Base-by-base conservation (phyloP, 1,140 invertebrate species). In the Gryllus bimaculatus region DNA sequence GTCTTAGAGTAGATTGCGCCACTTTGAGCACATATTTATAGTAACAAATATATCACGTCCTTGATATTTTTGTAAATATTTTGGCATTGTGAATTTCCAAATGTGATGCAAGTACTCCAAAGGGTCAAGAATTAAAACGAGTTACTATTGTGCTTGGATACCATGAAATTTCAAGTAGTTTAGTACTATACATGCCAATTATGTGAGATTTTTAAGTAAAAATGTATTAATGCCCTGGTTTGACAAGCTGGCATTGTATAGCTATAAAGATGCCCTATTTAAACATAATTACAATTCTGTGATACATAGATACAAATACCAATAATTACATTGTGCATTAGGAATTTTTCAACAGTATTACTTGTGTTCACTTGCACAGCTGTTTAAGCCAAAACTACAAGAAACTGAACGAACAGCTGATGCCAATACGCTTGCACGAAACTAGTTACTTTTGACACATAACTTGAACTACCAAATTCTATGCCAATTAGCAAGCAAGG, bases 401-500 rank as follows among this genome's bases (percentile, higher is more conserved):
- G 54, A 66, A 10, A 13, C 54, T 13, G 18, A 66, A 18, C 2
- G 18, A 66, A 66, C 54, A 66, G 54, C 54, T 66, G 54, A 13
- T 0, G 54, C 18, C 18, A 13, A 66, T 66, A 66, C 54, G 54
- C 54, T 66, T 66, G 54, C 54, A 66, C 54, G 10, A 13, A 66
- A 66, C 18, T 66, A 3, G 18, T 66, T 66, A 10, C 10, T 66
- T 66, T 66, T 66, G 54, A 66, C 10, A 66, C 54, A 13, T 13
- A 66, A 66, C 54, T 18, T 13, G 54, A 66, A 66, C 18, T 13
- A 66, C 18, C 26, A 39, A 66, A 66, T 10, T 66, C 54, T 66
- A 66, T 66, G 54, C 54, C 54, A 66, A 66, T 66, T 66, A 66
- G 54, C 54, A 66, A 66, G 54, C 54, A 66, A 66, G 54, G 54